A percentile compares a stretch with the other conserved stretches of the same genome.
Conservation (phyloP, 2,797 vertebrate genomes). For the Avahi laniger region DNA sequence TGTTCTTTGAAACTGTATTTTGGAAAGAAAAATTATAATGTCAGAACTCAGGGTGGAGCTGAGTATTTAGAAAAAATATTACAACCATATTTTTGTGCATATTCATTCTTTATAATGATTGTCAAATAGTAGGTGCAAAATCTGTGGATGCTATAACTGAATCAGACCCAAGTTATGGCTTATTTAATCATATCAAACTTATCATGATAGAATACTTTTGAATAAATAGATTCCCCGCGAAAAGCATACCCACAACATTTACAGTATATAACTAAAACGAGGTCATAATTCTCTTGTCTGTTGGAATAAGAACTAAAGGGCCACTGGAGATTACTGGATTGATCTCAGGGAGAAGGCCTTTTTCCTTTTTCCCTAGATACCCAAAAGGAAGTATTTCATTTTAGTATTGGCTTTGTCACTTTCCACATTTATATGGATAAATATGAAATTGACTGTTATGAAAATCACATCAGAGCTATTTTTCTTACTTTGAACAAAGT, state of each 20-base stretch:
- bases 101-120: neutral
- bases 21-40: conserved; percentile 19
- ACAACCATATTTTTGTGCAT: neutral
- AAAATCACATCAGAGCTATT: conserved; percentile 73
- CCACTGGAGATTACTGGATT: conserved; percentile 20
- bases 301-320: conserved; percentile 29
- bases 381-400: conserved; percentile 15
- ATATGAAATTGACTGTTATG: conserved; percentile 69
- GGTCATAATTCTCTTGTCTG: neutral
- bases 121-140: neutral
- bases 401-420: conserved; percentile 53
- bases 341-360: neutral
- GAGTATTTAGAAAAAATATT: neutral
- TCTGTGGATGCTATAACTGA: neutral
- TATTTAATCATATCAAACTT: conserved; percentile 26
- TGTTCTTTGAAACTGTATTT: conserved; percentile 10
- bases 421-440: conserved; percentile 35
- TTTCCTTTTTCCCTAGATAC: conserved; percentile 14
- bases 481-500: conserved; percentile 74
- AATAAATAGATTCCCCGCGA: neutral
- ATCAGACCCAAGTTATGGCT: neutral
- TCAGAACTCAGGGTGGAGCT: conserved; percentile 4
- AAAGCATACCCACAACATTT: neutral
- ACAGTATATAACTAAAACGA: conserved; percentile 38
- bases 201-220: neutral